Evolutionary conservation across 2,888 invertebrate genomes (phyloP).

Genomic region (Trachelus troglodyta): DNA sequence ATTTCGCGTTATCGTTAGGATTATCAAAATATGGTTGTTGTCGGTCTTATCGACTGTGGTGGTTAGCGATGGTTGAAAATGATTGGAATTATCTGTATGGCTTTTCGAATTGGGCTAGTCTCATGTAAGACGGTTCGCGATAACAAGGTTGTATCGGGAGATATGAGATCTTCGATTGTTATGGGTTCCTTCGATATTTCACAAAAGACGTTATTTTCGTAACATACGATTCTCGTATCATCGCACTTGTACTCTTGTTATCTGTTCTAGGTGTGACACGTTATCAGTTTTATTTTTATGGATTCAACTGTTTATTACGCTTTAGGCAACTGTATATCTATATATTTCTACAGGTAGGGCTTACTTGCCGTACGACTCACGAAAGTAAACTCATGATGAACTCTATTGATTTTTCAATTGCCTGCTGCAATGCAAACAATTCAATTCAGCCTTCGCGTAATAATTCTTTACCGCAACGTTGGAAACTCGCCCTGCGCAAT

Average conservation of each 20-base stretch:
- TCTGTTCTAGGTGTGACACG: not conserved
- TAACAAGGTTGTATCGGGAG: not conserved
- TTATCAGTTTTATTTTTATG: not conserved
- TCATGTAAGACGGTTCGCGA: not conserved
- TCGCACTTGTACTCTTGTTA: not conserved
- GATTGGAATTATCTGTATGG: not conserved
- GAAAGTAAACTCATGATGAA: not conserved
- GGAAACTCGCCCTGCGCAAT: not conserved
- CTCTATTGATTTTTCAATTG: not conserved
- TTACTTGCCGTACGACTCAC: not conserved
- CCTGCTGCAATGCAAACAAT: not conserved
- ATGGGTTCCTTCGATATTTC: not conserved
- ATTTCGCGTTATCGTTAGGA: not conserved
- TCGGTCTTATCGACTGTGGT: not conserved
- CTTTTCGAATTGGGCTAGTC: not conserved
- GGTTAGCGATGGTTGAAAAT: not conserved
- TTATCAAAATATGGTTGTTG: not conserved
- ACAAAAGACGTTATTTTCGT: not conserved
- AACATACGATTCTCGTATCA: not conserved
- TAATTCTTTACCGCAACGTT: not conserved
- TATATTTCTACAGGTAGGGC: not conserved
- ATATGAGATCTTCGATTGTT: not conserved
- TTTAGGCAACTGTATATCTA: not conserved
- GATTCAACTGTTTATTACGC: not conserved
- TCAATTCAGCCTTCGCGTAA: not conserved